Conservation (phyloP, 2,113 vertebrate genomes). For the Hymenochirus boettgeri region DNA sequence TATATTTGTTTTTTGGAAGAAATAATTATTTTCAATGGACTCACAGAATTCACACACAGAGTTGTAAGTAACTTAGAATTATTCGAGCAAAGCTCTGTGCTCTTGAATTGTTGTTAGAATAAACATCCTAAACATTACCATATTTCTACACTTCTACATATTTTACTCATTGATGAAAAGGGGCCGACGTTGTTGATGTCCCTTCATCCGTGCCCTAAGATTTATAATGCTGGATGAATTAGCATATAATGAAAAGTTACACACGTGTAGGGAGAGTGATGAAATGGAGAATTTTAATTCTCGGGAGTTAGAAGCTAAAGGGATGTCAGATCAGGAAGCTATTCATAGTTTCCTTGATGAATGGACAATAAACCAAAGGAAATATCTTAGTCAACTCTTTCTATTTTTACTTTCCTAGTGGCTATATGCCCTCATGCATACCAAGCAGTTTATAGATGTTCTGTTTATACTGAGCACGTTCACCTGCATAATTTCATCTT, state of each 20-base stretch:
- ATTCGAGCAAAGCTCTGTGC: too few species aligned
- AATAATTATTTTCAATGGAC: too few species aligned
- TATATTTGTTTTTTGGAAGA: too few species aligned
- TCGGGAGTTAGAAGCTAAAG: not conserved
- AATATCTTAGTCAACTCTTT: not conserved
- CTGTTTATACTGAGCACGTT: not conserved
- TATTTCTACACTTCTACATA: not conserved
- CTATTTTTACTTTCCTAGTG: not conserved
- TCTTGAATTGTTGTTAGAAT: too few species aligned
- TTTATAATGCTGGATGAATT: not conserved
- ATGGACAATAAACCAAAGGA: not conserved
- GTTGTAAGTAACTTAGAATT: too few species aligned
- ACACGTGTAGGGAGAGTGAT: not conserved
- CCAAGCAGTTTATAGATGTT: not conserved
- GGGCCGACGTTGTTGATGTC: not conserved
- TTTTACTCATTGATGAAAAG: not conserved
- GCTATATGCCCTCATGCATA: not conserved
- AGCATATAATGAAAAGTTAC: not conserved
- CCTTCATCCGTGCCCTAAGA: not conserved
- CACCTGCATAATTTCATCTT: too few species aligned
- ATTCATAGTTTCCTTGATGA: not conserved
- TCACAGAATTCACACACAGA: too few species aligned
- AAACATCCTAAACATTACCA: not conserved
- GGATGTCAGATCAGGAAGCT: slow-evolving; percentile 4
- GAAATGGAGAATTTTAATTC: slow-evolving; percentile 3